These are phyloP conservation scores for Cyphomyrus plagiostoma DNA, from an alignment of 2,113 vertebrate species.

Conservation along the genomic window DNA sequence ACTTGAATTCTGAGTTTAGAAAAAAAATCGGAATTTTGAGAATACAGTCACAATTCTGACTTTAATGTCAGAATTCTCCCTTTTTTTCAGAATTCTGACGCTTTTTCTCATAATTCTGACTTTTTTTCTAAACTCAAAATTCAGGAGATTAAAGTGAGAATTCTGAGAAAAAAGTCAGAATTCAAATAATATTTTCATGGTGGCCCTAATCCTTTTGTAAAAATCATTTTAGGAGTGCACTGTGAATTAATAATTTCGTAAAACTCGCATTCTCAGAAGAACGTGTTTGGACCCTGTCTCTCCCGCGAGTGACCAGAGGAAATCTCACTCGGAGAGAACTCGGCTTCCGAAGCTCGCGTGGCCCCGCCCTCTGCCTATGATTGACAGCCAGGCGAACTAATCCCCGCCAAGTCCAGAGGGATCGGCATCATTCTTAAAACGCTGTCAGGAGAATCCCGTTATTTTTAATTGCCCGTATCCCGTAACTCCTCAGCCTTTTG, in stretches of 20 bases:
- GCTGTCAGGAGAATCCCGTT: slow-evolving; percentile 27
- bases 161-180: too few species aligned
- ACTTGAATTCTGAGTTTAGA: too few species aligned
- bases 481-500: slow-evolving; percentile 21
- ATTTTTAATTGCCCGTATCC: slow-evolving; percentile 26
- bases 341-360: slow-evolving; percentile 46
- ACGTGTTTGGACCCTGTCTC: not conserved
- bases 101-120: too few species aligned
- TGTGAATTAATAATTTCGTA: not conserved
- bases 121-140: too few species aligned
- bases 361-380: slow-evolving; percentile 44
- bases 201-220: too few species aligned
- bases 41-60: too few species aligned
- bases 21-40: too few species aligned
- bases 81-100: too few species aligned
- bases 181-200: too few species aligned
- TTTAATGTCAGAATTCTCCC: too few species aligned
- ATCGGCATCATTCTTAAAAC: slow-evolving; percentile 27
- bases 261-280: not conserved
- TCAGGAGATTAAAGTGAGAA: too few species aligned
- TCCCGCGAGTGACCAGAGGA: slow-evolving; percentile 26
- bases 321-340: slow-evolving; percentile 39
- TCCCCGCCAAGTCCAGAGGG: slow-evolving; percentile 39
- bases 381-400: slow-evolving; percentile 49
- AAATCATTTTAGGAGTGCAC: not conserved